Base-by-base conservation (phyloP, 2,113 vertebrate species). In the Rhagologus leucostigma region DNA sequence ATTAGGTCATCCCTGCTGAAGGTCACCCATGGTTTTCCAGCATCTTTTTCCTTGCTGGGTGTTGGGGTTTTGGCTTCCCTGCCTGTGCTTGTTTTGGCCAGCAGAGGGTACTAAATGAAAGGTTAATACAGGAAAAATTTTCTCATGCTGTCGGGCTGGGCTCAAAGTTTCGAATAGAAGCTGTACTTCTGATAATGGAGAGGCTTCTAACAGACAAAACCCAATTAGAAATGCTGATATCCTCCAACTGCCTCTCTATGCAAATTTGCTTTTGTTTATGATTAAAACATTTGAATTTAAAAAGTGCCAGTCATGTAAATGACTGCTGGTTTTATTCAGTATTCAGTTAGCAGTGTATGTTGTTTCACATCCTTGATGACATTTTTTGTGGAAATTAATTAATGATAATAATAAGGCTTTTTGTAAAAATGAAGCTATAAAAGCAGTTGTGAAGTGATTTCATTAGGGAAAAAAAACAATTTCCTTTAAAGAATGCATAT, bases 61-160 rank as follows among this genome's bases (percentile, higher is more conserved):
- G 3, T 3, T 69, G 52, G 11, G 10, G 24, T 26, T 84, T 78
- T 35, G 47, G 23, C 18, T 83, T 76, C 29, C 37, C 42, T 59
- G 76, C 3, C 46, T 49, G 22, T 84, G 35, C 93, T 81, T 20
- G 6, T 10, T 86, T 75, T 42, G 74, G 77, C 96, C 97, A 96
- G 96, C 86, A 96, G 96, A 95, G 94, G 97, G 94, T 68, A 87
- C 70, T 76, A 74, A 41, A 94, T 49, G 95, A 87, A 96, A 97
- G 57, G 88, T 84, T 94, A 96, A 93, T 23, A 17, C 1, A 21
- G 16, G 37, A 21, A 63, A 33, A 81, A 59, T 37, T 71, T 44
- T 3, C 27, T 44, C 10, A 1, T 9, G 42, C 47, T 52, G 18
- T 23, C 68, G 39, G 44, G 20, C 42, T 59, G 67, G 19, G 57